These are phyloP conservation scores for Phalacrocorax aristotelis DNA, from an alignment of 2,113 vertebrate genomes.

Conservation along the genomic window DNA sequence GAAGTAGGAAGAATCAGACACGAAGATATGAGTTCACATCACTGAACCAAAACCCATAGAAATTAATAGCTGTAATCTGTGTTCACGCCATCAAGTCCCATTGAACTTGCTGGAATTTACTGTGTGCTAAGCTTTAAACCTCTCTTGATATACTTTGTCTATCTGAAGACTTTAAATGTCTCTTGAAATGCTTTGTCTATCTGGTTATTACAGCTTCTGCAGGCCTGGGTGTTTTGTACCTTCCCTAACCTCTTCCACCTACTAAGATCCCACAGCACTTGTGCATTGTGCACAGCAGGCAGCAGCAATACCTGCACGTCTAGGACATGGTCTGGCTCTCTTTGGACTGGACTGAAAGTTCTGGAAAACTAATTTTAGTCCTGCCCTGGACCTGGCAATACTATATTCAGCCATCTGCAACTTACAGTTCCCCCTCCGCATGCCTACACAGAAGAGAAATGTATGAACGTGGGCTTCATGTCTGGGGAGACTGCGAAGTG, in stretches of 20 bases:
- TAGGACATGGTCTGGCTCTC: background rate
- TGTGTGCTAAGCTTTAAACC: background rate
- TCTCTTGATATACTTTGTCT: background rate
- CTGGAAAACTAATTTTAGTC: constrained; percentile 24
- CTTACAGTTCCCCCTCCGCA: background rate
- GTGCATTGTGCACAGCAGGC: background rate
- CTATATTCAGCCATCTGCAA: constrained; percentile 31
- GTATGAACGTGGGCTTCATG: background rate
- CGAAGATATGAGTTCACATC: background rate
- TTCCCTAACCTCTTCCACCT: background rate
- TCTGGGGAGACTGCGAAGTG: constrained; percentile 6
- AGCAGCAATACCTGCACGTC: background rate
- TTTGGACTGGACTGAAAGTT: constrained; percentile 15
- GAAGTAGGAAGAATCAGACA: background rate
- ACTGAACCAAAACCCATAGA: background rate
- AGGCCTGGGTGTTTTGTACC: background rate
- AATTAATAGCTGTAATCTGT: background rate
- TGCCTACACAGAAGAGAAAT: constrained; percentile 31
- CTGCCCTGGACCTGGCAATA: background rate
- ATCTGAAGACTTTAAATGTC: background rate
- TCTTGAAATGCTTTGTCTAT: background rate
- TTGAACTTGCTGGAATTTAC: background rate
- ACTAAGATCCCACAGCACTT: background rate
- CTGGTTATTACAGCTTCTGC: background rate
- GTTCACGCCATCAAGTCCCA: background rate